Evolutionary conservation across 1,140 invertebrate species (phyloP).

Genomic region (Pygmarrhopalites habei): DNA sequence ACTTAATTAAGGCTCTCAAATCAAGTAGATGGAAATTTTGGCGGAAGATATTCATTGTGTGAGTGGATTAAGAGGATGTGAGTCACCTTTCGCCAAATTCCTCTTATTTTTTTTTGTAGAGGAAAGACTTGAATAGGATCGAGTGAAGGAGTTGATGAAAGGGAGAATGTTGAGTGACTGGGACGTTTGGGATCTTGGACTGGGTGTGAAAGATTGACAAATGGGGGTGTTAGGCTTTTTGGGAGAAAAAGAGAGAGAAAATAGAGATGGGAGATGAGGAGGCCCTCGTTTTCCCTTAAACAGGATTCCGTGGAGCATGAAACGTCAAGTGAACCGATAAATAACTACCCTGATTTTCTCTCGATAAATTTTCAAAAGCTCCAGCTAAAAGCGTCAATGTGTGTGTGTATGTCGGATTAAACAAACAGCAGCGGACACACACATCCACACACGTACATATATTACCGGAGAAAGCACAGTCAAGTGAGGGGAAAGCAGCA

Average conservation of each 20-base stretch:
- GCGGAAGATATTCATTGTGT: no score
- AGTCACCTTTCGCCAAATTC: no score
- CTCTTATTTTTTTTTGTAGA: no score
- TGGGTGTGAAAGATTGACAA: conserved; percentile 1
- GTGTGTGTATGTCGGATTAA: background rate
- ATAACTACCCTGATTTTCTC: conserved; percentile 1
- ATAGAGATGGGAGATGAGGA: background rate
- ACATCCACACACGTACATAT: no score
- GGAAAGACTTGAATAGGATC: no score
- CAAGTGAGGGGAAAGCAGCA: no score
- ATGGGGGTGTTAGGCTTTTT: background rate
- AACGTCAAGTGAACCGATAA: conserved; percentile 8
- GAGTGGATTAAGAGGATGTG: no score
- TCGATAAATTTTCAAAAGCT: conserved; percentile 5
- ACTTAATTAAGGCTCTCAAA: no score
- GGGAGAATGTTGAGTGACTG: no score
- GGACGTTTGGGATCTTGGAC: background rate
- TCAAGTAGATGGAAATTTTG: no score
- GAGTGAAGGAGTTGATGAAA: no score
- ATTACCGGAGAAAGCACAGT: no score
- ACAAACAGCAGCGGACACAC: background rate
- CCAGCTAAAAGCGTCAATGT: conserved; percentile 3
- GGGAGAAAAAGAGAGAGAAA: background rate
- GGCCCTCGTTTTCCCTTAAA: background rate
- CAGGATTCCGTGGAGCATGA: conserved; percentile 3